Evolutionary conservation across 30 jellyfish, hydroid and myxozoan species (phyloP).

Genomic region (Mastigias papua): DNA sequence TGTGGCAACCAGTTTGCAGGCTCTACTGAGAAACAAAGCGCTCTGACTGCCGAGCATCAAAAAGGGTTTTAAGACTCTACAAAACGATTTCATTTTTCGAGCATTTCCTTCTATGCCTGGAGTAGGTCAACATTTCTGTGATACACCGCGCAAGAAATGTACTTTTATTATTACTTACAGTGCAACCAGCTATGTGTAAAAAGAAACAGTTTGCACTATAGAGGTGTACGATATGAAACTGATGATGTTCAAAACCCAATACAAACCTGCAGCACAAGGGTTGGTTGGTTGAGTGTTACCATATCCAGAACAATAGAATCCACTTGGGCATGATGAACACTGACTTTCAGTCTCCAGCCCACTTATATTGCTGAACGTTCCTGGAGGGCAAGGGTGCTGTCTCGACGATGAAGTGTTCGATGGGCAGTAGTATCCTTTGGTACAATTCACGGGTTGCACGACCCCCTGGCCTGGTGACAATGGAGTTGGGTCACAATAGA

Average conservation of each 20-base stretch:
- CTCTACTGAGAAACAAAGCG: too few species aligned
- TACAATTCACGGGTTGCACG: slow-evolving; percentile 83
- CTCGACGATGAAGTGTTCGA: slow-evolving; percentile 80
- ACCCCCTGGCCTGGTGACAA: slow-evolving; percentile 88
- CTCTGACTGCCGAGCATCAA: too few species aligned
- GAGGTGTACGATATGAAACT: background rate
- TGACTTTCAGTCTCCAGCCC: slow-evolving; percentile 78
- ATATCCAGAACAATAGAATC: slow-evolving; percentile 86
- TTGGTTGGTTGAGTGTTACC: slow-evolving; percentile 89
- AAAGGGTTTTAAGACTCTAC: too few species aligned
- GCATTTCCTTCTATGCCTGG: too few species aligned
- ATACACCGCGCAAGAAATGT: too few species aligned
- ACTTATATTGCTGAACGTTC: slow-evolving; percentile 78
- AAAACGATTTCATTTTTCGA: too few species aligned
- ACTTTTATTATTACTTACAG: too few species aligned
- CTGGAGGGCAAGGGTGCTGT: slow-evolving; percentile 97
- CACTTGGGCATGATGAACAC: slow-evolving; percentile 87
- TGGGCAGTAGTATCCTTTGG: slow-evolving; percentile 94
- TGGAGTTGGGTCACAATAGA: slow-evolving; percentile 90
- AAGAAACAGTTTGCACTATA: background rate
- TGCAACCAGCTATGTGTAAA: background rate
- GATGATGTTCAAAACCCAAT: background rate
- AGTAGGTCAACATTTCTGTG: too few species aligned
- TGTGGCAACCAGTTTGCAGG: too few species aligned
- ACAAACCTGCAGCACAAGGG: slow-evolving; percentile 94